phyloP scores from a whole-genome alignment of 2,113 vertebrate genomes.

The Aphelocoma coerulescens region DNA sequence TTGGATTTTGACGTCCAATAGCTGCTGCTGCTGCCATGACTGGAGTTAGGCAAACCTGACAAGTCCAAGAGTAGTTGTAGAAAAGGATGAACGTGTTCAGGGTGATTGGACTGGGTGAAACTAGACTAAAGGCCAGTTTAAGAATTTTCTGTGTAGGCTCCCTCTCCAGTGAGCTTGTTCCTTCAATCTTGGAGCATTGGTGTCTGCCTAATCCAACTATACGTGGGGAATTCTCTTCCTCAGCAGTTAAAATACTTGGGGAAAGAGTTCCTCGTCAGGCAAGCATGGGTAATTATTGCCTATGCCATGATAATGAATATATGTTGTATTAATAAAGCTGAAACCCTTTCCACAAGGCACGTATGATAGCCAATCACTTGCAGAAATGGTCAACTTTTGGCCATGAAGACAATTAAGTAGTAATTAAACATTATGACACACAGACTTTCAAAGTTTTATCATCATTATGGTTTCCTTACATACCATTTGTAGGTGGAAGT shows the following conservation, averaged over 20 bases:
- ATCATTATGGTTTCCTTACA: neutral
- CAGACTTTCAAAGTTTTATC: neutral
- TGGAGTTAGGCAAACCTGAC: neutral
- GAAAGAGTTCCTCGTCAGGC: neutral
- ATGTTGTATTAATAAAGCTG: slow-evolving; percentile 14
- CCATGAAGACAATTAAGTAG: neutral
- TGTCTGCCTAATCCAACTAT: neutral
- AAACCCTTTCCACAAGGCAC: neutral
- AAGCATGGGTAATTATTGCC: slow-evolving; percentile 7
- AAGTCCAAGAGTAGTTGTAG: neutral
- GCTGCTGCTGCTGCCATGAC: neutral
- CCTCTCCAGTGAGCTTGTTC: neutral
- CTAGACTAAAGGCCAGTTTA: neutral
- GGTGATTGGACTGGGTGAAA: neutral
- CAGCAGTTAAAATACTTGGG: neutral
- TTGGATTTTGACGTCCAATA: neutral
- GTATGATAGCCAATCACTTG: neutral
- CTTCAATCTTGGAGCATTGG: neutral
- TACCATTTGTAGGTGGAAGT: neutral
- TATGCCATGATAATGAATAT: neutral
- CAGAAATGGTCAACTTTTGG: neutral
- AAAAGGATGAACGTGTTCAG: neutral
- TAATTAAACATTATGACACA: neutral
- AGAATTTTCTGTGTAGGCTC: neutral
- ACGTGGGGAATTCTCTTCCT: neutral